Percentiles rank a stretch among this genome's conserved stretches.
These are phyloP conservation scores for Onychorhynchus coronatus DNA, from an alignment of 2,113 vertebrate species.

Conservation along the genomic window DNA sequence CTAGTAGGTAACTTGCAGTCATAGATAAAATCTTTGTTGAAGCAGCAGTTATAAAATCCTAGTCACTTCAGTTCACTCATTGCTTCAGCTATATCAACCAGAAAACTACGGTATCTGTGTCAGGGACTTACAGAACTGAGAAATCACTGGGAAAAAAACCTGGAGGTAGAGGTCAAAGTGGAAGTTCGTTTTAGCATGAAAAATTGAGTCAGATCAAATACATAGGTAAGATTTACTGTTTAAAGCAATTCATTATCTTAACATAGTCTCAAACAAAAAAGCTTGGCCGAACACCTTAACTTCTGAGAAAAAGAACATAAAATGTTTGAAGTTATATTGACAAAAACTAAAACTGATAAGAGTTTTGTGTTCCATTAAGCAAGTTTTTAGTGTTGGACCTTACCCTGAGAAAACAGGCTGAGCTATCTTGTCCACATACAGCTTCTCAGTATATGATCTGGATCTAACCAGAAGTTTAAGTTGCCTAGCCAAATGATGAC, in stretches of 20 bases:
- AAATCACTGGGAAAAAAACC: background rate
- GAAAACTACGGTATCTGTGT: background rate
- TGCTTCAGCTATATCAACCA: background rate
- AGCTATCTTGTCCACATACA: background rate
- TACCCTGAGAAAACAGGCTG: background rate
- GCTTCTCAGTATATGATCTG: background rate
- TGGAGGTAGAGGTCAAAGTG: background rate
- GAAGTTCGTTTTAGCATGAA: background rate
- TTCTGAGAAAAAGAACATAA: background rate
- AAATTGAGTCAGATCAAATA: background rate
- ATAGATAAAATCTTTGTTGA: background rate
- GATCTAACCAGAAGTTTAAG: background rate
- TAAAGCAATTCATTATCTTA: background rate
- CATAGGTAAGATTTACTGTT: background rate
- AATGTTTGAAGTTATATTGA: background rate
- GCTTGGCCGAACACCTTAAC: background rate
- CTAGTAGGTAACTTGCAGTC: background rate
- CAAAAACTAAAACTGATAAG: background rate
- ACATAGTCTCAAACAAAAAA: background rate
- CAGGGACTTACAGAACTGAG: background rate
- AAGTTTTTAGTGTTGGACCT: background rate
- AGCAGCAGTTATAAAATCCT: background rate
- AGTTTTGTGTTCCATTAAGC: background rate
- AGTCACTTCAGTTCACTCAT: background rate
- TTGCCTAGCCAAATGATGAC: background rate